A percentile compares a stretch with the other conserved stretches of the same genome.
Evolutionary conservation across 1,140 invertebrate species (phyloP).

Genomic region (Oryzaephilus surinamensis): DNA sequence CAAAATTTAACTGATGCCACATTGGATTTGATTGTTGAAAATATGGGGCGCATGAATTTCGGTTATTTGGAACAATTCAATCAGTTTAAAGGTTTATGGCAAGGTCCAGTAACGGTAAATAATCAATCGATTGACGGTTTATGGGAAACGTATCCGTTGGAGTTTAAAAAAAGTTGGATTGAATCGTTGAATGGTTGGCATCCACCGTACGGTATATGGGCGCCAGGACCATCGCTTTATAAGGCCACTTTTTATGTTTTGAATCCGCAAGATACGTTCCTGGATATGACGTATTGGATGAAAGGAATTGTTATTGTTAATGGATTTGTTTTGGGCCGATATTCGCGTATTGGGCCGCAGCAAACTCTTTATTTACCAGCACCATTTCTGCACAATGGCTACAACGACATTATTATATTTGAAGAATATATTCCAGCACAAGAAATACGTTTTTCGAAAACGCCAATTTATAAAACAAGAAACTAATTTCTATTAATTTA

Average conservation of each 20-base stretch:
- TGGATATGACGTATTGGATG: slow-evolving; percentile 36
- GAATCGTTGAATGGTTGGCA: slow-evolving; percentile 17
- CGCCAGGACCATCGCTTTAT: slow-evolving; percentile 23
- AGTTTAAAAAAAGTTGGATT: slow-evolving; percentile 41
- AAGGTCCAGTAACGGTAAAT: slow-evolving; percentile 39
- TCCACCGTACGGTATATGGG: not conserved
- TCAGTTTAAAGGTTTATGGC: slow-evolving; percentile 42
- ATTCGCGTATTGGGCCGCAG: slow-evolving; percentile 43
- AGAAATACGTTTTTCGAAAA: slow-evolving; percentile 14
- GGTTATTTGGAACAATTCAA: slow-evolving; percentile 36
- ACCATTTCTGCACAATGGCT: slow-evolving; percentile 39
- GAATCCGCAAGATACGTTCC: slow-evolving; percentile 17
- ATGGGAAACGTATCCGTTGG: slow-evolving; percentile 42
- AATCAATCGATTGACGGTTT: slow-evolving; percentile 38
- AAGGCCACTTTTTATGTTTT: slow-evolving; percentile 14
- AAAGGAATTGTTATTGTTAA: slow-evolving; percentile 51
- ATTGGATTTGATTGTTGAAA: slow-evolving; percentile 49
- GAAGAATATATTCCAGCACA: slow-evolving; percentile 19
- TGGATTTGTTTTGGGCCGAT: slow-evolving; percentile 50
- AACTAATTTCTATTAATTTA: not conserved
- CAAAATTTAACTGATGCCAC: slow-evolving; percentile 23
- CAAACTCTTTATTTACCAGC: slow-evolving; percentile 46
- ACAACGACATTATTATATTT: slow-evolving; percentile 35
- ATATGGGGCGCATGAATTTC: slow-evolving; percentile 47
- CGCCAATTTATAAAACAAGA: slow-evolving; percentile 19